Evolutionary conservation across 2,797 vertebrate genomes (phyloP).

Genomic region (Mergus octosetaceus): DNA sequence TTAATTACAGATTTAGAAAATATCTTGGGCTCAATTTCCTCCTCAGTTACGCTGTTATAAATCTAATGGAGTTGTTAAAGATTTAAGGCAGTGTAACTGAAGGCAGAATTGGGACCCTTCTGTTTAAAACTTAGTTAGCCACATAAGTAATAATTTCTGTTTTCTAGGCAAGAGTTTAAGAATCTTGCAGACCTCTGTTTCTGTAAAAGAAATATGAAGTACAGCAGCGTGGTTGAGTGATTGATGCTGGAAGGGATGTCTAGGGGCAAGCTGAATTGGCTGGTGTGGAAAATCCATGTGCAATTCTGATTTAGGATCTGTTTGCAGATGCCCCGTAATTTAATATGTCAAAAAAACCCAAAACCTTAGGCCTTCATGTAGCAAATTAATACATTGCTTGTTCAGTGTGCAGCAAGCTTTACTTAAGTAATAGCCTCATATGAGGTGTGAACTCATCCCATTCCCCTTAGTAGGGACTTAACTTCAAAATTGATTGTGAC

Average conservation of each 20-base stretch:
- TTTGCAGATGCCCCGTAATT: constrained; percentile 52
- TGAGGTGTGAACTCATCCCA: constrained; percentile 53
- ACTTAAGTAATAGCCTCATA: constrained; percentile 40
- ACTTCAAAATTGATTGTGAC: constrained; percentile 22
- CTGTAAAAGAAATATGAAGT: constrained; percentile 62
- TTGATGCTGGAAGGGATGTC: constrained; percentile 8
- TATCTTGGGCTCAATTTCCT: constrained; percentile 59
- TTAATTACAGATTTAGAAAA: constrained; percentile 66
- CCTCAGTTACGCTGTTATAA: constrained; percentile 43
- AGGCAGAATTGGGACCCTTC: constrained; percentile 62
- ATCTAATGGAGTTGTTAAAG: constrained; percentile 55
- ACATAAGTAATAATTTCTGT: constrained; percentile 52
- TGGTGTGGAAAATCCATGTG: constrained; percentile 54
- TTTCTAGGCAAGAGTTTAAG: constrained; percentile 63
- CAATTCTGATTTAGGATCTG: constrained; percentile 40
- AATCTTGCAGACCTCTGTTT: constrained; percentile 56
- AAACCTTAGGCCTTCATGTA: constrained; percentile 20
- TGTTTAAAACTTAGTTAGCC: constrained; percentile 68
- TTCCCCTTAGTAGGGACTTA: constrained; percentile 9
- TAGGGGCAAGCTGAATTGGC: constrained; percentile 29
- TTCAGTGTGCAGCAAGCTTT: constrained; percentile 17
- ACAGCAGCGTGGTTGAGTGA: constrained; percentile 44
- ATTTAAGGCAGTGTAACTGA: constrained; percentile 61
- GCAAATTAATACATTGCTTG: constrained; percentile 41
- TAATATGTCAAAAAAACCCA: constrained; percentile 35